Evolutionary conservation across 2,113 vertebrate species (phyloP), one percentile per base, ranked within the genome.

Genomic region (Equus quagga): DNA sequence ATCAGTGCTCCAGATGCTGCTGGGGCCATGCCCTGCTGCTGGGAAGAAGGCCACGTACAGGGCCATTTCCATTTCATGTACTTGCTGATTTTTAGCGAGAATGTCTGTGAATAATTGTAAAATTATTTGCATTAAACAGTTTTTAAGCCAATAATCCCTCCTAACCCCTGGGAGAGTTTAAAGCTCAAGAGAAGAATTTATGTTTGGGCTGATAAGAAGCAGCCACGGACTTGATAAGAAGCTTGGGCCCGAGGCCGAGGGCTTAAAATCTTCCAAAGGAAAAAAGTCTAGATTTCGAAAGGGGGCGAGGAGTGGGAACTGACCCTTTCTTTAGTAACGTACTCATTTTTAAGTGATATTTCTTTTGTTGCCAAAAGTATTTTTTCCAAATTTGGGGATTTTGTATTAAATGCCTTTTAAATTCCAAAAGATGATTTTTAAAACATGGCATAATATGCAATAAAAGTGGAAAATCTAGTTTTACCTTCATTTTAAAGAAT

Each of bases 401-500:
- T 90, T 60, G n/a, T 60, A 69, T 31, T 60, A 64, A 73, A 58
- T 76, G 9, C 8, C 19, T 49, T 84, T 84, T 90, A 69, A 69
- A 26, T 79, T 86, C 72, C 33, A 33, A 84, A 79, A 81, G 31
- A 8, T 46, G 0, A 41, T n/a, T 49, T 56, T 67, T 6, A 75
- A 89, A 73, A 79, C 28, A 33, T n/a, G 33, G 10, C 31, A 18
- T 79, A 54, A 83, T 23, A 56, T 26, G 33, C 33, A 91, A 56
- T 89, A 33, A 91, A 80, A 67, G 46, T 67, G 33, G 60, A 90
- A 67, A 79, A 62, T 76, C 6, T 79, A n/a, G 15, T 58, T 49
- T 87, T 87, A 94, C 51, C 62, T 58, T 78, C 51, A 36, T 69
- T 60, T 94, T 79, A 94, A 79, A 93, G 28, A 93, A 79, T 21